Conservation (phyloP, 1,140 invertebrate species). For the Magallana ariakensis region DNA sequence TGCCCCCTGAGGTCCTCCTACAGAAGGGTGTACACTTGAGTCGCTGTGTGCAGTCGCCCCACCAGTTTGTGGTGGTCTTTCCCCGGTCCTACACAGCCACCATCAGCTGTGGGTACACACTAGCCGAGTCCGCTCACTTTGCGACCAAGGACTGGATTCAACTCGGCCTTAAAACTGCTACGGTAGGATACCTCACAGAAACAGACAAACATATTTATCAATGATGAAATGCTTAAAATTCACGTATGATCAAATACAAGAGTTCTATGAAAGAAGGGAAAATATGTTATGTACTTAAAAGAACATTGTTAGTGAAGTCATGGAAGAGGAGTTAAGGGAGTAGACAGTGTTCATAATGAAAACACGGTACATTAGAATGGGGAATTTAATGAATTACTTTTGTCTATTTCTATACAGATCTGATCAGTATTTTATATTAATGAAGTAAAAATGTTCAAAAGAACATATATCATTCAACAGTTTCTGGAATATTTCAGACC, state of each 20-base stretch:
- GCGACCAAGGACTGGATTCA: conserved; percentile 91
- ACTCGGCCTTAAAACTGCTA: conserved; percentile 86
- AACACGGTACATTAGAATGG: no score
- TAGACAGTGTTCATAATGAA: no score
- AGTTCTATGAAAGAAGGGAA: no score
- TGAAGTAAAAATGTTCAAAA: not conserved
- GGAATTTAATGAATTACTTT: conserved; percentile 39
- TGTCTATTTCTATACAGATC: not conserved
- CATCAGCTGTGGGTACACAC: conserved; percentile 92
- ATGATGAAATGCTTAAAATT: no score
- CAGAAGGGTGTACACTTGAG: conserved; percentile 89
- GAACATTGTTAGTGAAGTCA: no score
- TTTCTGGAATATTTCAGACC: conserved; percentile 82
- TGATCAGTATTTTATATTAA: not conserved
- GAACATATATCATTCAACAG: no score
- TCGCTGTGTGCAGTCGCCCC: conserved; percentile 90
- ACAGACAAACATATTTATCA: no score
- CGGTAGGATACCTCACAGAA: conserved; percentile 80
- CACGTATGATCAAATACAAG: no score
- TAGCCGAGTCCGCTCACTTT: conserved; percentile 96
- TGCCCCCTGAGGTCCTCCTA: conserved; percentile 90
- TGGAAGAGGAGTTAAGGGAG: no score
- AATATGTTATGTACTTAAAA: no score
- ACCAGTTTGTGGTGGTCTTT: conserved; percentile 94
- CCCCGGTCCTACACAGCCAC: conserved; percentile 94